phyloP scores from a whole-genome alignment of 1,140 invertebrate genomes.

The Drosophila lowei region DNA sequence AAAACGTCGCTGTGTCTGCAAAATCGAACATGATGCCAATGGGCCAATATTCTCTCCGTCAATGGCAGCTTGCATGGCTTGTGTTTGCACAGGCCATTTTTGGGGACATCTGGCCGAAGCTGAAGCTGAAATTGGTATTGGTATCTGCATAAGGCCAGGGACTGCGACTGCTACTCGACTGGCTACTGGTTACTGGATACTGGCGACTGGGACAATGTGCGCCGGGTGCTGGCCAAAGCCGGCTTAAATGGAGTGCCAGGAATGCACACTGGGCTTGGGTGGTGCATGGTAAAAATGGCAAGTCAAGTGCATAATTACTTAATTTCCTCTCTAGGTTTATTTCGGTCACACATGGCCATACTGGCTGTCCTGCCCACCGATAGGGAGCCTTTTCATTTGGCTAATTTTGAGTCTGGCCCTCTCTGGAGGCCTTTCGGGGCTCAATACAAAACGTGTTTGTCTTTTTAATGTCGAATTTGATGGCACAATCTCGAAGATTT shows the following conservation, averaged over 20 bases:
- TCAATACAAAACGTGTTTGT: conserved; percentile 66
- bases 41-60: conserved; percentile 66
- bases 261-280: conserved; percentile 24
- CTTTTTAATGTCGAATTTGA: conserved; percentile 72
- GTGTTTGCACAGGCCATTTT: conserved; percentile 49
- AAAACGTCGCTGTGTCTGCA: conserved; percentile 75
- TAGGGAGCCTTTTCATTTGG: conserved; percentile 48
- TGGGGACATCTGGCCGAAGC: conserved; percentile 28
- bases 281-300: conserved; percentile 55
- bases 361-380: conserved; percentile 18
- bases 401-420: conserved; percentile 47
- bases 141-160: conserved; percentile 40
- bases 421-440: conserved; percentile 38
- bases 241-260: conserved; percentile 58
- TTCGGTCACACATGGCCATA: conserved; percentile 39
- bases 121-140: conserved; percentile 59
- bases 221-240: conserved; percentile 23
- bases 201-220: conserved; percentile 31
- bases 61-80: conserved; percentile 45
- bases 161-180: conserved; percentile 28
- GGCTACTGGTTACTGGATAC: conserved; percentile 22
- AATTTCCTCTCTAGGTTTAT: conserved; percentile 55
- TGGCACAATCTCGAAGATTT: conserved; percentile 69
- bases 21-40: conserved; percentile 77
- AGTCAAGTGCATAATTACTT: conserved; percentile 81